Conservation (phyloP, 2,888 invertebrate species). For the Meteorus cinctellus region DNA sequence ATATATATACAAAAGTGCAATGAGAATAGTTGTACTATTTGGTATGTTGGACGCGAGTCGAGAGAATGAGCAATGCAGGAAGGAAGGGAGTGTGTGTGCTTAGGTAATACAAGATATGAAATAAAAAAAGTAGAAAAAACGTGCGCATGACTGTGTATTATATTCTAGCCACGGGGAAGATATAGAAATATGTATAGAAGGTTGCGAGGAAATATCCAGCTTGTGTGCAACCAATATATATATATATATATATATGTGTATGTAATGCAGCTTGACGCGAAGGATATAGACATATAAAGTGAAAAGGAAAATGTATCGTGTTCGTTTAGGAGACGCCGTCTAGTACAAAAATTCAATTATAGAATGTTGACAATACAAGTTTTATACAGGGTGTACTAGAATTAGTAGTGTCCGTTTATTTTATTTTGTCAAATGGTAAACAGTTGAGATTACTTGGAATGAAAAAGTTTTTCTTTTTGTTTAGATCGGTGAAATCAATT, state of each 20-base stretch:
- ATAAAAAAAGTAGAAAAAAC: neutral
- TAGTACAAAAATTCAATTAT: slow-evolving; percentile 34
- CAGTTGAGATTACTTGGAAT: too few species aligned
- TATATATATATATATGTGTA: neutral
- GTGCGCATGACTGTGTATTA: neutral
- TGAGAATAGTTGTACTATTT: slow-evolving; percentile 2
- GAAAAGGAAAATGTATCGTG: slow-evolving; percentile 1
- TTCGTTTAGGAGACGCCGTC: neutral
- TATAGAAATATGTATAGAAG: neutral
- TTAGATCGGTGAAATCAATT: too few species aligned
- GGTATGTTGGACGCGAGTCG: slow-evolving; percentile 21
- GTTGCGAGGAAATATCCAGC: neutral
- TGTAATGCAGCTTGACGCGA: neutral
- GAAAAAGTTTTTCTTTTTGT: too few species aligned
- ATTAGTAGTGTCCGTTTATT: too few species aligned
- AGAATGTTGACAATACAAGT: slow-evolving; percentile 4
- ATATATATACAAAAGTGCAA: slow-evolving; percentile 10
- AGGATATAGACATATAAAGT: neutral
- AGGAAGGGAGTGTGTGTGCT: slow-evolving; percentile 6
- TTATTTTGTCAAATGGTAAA: too few species aligned
- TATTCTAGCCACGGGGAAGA: neutral
- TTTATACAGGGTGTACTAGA: neutral
- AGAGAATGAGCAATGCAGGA: slow-evolving; percentile 19
- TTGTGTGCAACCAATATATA: neutral
- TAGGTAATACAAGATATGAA: neutral